Conservation (phyloP, 2,888 invertebrate genomes). For the Mimas tiliae region DNA sequence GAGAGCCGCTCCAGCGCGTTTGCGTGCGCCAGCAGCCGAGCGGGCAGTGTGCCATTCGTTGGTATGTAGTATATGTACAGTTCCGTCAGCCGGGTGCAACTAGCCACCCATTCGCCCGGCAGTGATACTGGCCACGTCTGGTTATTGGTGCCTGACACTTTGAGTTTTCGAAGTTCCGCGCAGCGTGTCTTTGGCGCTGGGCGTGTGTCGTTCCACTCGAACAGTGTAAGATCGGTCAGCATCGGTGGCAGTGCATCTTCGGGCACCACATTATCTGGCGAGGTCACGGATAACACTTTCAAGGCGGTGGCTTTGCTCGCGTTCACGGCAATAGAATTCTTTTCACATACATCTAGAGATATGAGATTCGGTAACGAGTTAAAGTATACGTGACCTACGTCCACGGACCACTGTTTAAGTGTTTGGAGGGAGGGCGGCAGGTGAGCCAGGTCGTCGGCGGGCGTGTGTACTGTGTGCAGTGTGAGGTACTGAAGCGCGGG, state of each 20-base stretch:
- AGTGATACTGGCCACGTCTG: constrained; percentile 16
- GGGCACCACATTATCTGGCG: constrained; percentile 24
- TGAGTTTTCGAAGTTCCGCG: constrained; percentile 22
- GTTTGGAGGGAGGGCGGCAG: constrained; percentile 31
- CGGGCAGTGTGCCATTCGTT: constrained; percentile 27
- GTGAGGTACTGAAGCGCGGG: constrained; percentile 27
- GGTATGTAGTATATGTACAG: constrained; percentile 23
- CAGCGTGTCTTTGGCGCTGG: constrained; percentile 25
- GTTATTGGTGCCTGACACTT: background rate
- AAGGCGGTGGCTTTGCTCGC: background rate
- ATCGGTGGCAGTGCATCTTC: background rate
- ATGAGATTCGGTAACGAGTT: background rate
- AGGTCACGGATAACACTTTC: background rate
- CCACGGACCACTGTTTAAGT: constrained; percentile 33
- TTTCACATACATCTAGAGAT: background rate
- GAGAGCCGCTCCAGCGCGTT: constrained; percentile 27
- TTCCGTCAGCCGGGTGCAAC: constrained; percentile 31
- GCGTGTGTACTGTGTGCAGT: constrained; percentile 22
- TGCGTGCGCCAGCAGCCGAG: constrained; percentile 29
- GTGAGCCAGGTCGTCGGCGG: constrained; percentile 27
- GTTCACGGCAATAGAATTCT: background rate
- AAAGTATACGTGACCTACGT: background rate
- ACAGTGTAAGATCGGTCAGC: background rate
- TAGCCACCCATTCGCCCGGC: constrained; percentile 34
- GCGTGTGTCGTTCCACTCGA: background rate